phyloP scores from a whole-genome alignment of 2,113 vertebrate species.

The Spea multiplicata region DNA sequence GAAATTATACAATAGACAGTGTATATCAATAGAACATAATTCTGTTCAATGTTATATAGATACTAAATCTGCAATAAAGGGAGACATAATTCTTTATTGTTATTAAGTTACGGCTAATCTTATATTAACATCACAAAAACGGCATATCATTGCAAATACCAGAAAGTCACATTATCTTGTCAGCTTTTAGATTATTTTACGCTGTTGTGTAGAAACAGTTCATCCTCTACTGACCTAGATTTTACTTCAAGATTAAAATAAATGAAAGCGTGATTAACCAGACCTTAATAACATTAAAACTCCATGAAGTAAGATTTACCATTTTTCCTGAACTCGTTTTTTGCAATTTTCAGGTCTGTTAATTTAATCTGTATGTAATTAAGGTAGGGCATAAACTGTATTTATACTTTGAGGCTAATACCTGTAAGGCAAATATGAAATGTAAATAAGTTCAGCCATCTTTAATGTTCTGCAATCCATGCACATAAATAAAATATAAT shows the following conservation, averaged over 20 bases:
- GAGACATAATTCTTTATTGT: constrained; percentile 3
- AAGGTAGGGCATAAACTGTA: constrained; percentile 22
- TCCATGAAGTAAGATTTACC: constrained; percentile 17
- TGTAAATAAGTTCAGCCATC: too few relatives aligned
- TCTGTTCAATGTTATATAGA: constrained; percentile 6
- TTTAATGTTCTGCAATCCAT: too few relatives aligned
- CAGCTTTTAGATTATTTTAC: constrained; percentile 3
- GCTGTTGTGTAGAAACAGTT: constrained; percentile 9
- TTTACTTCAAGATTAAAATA: constrained; percentile 41
- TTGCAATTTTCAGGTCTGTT: constrained; percentile 39
- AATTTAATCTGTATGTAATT: constrained; percentile 37
- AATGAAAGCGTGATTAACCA: constrained; percentile 39
- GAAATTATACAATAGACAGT: background rate
- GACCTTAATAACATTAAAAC: constrained; percentile 38
- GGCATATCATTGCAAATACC: constrained; percentile 19
- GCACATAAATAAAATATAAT: too few relatives aligned
- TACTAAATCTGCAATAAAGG: constrained; percentile 11
- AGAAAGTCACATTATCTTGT: constrained; percentile 21
- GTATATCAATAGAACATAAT: background rate
- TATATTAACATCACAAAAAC: constrained; percentile 31
- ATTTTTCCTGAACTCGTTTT: constrained; percentile 15
- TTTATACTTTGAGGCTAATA: constrained; percentile 9
- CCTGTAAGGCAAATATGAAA: too few relatives aligned
- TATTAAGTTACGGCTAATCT: constrained; percentile 29
- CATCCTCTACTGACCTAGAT: constrained; percentile 39